Evolutionary conservation across 2,888 invertebrate species (phyloP).

Genomic region (Pterobdella sp.): DNA sequence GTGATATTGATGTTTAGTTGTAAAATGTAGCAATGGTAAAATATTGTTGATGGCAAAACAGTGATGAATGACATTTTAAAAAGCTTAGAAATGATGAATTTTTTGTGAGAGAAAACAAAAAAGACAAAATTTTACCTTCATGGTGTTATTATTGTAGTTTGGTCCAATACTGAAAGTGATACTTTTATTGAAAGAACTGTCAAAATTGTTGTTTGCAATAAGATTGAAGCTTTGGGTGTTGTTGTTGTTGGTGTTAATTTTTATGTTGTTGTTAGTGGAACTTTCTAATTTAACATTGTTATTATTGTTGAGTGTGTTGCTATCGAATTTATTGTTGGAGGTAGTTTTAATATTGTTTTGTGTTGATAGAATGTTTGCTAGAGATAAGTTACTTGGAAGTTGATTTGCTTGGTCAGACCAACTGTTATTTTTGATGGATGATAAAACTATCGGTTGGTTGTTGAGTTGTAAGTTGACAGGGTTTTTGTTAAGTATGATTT

Average conservation of each 20-base stretch:
- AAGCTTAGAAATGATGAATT: too few species aligned
- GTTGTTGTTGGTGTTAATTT: neutral
- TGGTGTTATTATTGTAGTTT: neutral
- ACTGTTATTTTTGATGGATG: neutral
- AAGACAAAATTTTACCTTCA: too few species aligned
- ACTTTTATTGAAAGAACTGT: neutral
- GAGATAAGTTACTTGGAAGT: neutral
- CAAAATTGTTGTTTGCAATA: neutral
- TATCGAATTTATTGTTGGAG: neutral
- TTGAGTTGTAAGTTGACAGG: neutral
- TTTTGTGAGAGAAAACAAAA: too few species aligned
- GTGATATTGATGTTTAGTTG: neutral
- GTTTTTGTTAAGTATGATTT: neutral
- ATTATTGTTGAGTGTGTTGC: too few species aligned
- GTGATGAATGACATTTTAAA: too few species aligned
- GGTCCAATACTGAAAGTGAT: neutral
- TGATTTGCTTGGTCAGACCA: neutral
- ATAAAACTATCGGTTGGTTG: neutral
- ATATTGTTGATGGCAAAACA: too few species aligned
- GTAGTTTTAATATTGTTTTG: neutral
- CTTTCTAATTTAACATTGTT: too few species aligned
- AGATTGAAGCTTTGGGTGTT: neutral
- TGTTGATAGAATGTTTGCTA: neutral
- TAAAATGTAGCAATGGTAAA: too few species aligned
- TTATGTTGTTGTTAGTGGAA: neutral